A percentile compares a stretch with the other conserved stretches of the same genome.
These are phyloP conservation scores for Melinaea menophilus DNA, from an alignment of 2,888 invertebrate genomes.

Conservation along the genomic window DNA sequence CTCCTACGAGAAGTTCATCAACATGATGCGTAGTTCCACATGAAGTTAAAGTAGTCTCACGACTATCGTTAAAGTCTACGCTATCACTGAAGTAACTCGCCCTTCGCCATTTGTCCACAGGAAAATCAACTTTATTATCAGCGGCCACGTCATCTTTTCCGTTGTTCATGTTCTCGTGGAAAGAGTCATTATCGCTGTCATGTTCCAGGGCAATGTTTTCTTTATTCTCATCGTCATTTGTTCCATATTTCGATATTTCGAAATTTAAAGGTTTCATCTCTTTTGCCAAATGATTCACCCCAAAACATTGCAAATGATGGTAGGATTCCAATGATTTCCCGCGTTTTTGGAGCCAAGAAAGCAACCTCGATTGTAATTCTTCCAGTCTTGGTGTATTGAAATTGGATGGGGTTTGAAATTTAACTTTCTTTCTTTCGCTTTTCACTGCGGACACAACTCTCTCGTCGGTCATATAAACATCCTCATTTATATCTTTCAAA, in stretches of 20 bases:
- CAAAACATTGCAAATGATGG: conserved; percentile 77
- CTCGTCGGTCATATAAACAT: conserved; percentile 46
- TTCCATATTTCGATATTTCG: conserved; percentile 34
- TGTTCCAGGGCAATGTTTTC: conserved; percentile 69
- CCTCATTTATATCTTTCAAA: conserved; percentile 53
- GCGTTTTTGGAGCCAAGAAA: conserved; percentile 72
- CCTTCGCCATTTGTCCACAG: conserved; percentile 52
- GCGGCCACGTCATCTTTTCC: conserved; percentile 33
- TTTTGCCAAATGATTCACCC: conserved; percentile 52
- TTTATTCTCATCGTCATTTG: conserved; percentile 69
- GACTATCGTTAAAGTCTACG: conserved; percentile 50
- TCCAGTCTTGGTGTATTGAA: conserved; percentile 61
- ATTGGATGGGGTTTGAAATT: conserved; percentile 58
- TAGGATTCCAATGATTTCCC: conserved; percentile 70
- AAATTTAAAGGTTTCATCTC: conserved; percentile 35
- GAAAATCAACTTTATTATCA: conserved; percentile 29
- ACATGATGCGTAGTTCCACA: conserved; percentile 39
- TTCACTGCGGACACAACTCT: conserved; percentile 59
- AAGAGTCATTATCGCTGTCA: conserved; percentile 64
- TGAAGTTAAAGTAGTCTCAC: conserved; percentile 46
- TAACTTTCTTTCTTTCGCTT: conserved; percentile 65
- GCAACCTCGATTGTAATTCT: conserved; percentile 63
- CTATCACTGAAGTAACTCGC: conserved; percentile 53
- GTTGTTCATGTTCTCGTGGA: conserved; percentile 54
- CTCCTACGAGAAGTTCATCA: conserved; percentile 60